phyloP scores from a whole-genome alignment of 2,797 vertebrate genomes.

The Premnoplex brunnescens region DNA sequence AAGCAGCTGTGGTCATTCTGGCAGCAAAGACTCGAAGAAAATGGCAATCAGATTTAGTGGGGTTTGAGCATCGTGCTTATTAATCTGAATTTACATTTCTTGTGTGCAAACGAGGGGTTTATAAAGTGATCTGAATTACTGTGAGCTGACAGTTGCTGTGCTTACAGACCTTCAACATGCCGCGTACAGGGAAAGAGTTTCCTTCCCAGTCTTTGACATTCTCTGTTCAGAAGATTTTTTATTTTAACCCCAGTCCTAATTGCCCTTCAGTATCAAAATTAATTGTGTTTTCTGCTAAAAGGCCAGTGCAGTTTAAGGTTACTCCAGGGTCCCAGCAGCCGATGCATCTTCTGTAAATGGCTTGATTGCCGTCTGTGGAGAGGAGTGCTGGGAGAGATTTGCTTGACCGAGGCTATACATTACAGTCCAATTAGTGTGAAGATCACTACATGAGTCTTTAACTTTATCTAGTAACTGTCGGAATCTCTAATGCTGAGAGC shows the following conservation, averaged over 20 bases:
- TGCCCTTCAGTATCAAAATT: constrained; percentile 85
- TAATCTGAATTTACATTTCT: constrained; percentile 48
- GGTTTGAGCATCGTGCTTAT: neutral
- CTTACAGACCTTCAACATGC: constrained; percentile 25
- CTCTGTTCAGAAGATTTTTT: constrained; percentile 74
- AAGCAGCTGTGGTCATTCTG: constrained; percentile 23
- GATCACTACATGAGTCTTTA: constrained; percentile 81
- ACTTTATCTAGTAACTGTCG: constrained; percentile 81
- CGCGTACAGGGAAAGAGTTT: constrained; percentile 43
- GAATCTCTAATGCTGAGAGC: constrained; percentile 72
- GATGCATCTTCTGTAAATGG: constrained; percentile 84
- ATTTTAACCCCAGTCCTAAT: constrained; percentile 81
- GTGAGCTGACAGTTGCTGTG: constrained; percentile 24
- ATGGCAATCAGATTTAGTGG: neutral
- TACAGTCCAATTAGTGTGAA: constrained; percentile 85
- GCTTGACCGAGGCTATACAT: constrained; percentile 83
- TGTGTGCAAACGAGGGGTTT: neutral
- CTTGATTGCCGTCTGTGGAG: constrained; percentile 80
- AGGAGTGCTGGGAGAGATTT: constrained; percentile 80
- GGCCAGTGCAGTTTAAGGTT: constrained; percentile 81
- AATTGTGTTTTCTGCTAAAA: constrained; percentile 85
- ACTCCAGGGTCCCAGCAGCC: constrained; percentile 79
- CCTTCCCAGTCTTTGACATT: constrained; percentile 72
- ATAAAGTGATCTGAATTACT: constrained; percentile 43
- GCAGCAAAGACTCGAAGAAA: constrained; percentile 23